Percentiles rank a stretch among this genome's conserved stretches.
phyloP scores from a whole-genome alignment of 2,888 invertebrate species.

The Drosophila trichaetosa region DNA sequence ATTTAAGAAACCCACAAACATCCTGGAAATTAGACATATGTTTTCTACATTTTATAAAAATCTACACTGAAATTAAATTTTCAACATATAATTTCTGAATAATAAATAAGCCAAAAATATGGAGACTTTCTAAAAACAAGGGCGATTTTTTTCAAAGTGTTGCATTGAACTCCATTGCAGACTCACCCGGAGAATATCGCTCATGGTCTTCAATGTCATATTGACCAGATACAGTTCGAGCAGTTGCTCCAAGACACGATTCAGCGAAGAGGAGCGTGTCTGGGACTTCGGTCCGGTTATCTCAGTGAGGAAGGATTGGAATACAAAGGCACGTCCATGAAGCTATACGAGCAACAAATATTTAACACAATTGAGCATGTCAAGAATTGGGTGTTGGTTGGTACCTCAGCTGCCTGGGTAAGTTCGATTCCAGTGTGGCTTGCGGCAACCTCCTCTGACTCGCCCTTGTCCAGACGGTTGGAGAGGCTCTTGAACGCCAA shows the following conservation, averaged over 20 bases:
- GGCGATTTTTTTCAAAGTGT: neutral
- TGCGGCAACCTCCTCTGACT: conserved; percentile 92
- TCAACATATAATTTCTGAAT: too few relatives aligned
- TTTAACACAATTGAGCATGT: neutral
- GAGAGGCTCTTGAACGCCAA: conserved; percentile 89
- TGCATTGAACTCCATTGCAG: neutral
- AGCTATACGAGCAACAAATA: conserved; percentile 86
- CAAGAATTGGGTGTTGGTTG: neutral
- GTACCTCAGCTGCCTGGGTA: conserved; percentile 92
- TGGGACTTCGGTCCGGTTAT: conserved; percentile 87
- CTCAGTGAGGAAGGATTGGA: conserved; percentile 91
- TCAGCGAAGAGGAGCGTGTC: conserved; percentile 87
- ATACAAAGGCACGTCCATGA: conserved; percentile 92
- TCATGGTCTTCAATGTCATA: conserved; percentile 89
- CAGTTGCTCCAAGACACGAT: conserved; percentile 88
- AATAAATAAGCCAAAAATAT: too few relatives aligned
- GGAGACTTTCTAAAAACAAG: neutral
- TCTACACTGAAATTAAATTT: too few relatives aligned
- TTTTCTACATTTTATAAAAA: too few relatives aligned
- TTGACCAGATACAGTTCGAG: conserved; percentile 91
- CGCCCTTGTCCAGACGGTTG: conserved; percentile 88
- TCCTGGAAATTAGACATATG: too few relatives aligned
- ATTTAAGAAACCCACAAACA: too few relatives aligned
- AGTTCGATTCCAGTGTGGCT: conserved; percentile 94
- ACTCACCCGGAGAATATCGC: conserved; percentile 91